A percentile compares a stretch with the other conserved stretches of the same genome.
Evolutionary conservation across 1,140 invertebrate genomes (phyloP).

Genomic region (Trinorchestia longiramus): DNA sequence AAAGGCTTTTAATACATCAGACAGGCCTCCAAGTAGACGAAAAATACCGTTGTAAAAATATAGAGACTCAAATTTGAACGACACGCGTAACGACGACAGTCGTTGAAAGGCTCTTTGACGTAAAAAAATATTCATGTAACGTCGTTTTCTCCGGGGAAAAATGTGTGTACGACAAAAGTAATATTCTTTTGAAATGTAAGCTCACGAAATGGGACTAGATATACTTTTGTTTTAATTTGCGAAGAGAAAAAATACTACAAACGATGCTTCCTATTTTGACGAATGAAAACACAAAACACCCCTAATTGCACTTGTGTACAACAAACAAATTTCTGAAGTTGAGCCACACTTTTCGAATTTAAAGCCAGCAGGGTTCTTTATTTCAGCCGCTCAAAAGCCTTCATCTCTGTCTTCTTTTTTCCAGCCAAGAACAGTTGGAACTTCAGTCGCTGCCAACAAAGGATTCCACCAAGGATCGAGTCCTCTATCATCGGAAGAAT

Average conservation of each 20-base stretch:
- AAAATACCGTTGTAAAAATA: not conserved
- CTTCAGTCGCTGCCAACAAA: conserved; percentile 4
- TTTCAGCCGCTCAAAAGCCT: not conserved
- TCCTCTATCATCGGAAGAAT: conserved; percentile 27
- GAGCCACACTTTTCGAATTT: not conserved
- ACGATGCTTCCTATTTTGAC: not conserved
- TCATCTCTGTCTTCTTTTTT: conserved; percentile 15
- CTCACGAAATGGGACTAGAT: not conserved
- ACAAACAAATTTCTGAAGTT: not conserved
- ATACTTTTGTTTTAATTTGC: not conserved
- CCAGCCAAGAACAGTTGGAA: conserved; percentile 1
- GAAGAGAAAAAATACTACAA: too few relatives aligned
- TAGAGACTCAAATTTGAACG: not conserved
- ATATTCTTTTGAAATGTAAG: not conserved
- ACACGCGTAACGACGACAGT: not conserved
- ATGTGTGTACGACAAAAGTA: not conserved
- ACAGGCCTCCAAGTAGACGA: not conserved
- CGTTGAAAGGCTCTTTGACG: not conserved
- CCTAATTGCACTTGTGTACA: not conserved
- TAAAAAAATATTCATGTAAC: not conserved
- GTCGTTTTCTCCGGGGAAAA: not conserved
- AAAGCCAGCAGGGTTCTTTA: not conserved
- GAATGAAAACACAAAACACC: not conserved
- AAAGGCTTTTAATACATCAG: not conserved
- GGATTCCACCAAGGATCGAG: not conserved